These are phyloP conservation scores for Blastobasis adustella DNA, from an alignment of 2,888 invertebrate species.

Conservation along the genomic window DNA sequence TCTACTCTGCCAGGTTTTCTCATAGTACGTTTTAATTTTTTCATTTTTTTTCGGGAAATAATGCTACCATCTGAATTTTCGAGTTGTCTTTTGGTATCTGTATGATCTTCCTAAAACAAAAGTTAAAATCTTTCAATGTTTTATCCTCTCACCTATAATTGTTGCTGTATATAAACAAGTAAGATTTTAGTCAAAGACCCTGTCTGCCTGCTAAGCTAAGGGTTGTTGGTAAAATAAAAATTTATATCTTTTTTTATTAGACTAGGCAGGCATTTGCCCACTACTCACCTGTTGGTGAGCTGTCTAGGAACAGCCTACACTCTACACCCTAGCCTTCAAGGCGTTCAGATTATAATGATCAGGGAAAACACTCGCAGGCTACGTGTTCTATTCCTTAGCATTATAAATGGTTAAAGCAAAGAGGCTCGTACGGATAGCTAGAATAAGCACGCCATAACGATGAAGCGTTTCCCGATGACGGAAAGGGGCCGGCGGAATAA, in stretches of 20 bases:
- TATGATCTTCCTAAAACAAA: constrained; percentile 35
- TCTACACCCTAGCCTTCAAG: no score
- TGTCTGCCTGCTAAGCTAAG: background rate
- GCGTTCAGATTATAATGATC: no score
- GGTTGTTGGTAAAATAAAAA: background rate
- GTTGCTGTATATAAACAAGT: background rate
- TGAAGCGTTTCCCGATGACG: no score
- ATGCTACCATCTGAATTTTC: constrained; percentile 80
- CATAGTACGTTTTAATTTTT: constrained; percentile 83
- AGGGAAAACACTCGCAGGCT: no score
- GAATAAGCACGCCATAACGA: no score
- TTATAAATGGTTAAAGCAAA: no score
- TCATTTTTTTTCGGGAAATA: constrained; percentile 90
- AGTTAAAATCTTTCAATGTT: background rate
- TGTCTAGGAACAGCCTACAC: no score
- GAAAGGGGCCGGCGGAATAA: no score
- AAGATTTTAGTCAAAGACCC: background rate
- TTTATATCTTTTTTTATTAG: background rate
- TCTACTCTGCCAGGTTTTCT: constrained; percentile 81
- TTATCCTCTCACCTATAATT: background rate
- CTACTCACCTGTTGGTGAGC: no score
- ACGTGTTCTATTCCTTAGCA: no score
- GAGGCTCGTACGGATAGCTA: no score
- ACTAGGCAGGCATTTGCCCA: no score
- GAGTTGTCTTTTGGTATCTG: constrained; percentile 71